Evolutionary conservation across 2,888 invertebrate genomes (phyloP).

Genomic region (Drosophila percnosoma): DNA sequence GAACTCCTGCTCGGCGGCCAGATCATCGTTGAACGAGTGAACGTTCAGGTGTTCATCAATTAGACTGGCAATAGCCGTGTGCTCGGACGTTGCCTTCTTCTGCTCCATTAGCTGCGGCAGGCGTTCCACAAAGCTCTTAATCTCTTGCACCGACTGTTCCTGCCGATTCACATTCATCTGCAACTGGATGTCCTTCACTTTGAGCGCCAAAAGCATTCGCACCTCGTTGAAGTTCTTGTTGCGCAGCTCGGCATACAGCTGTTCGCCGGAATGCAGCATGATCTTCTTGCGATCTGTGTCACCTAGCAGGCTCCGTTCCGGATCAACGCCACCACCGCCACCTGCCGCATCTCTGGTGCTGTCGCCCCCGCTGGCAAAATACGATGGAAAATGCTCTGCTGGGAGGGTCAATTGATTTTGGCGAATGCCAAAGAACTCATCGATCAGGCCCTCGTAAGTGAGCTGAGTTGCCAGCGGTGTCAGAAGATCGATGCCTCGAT

Average conservation of each 20-base stretch:
- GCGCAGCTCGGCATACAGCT: slow-evolving; percentile 94
- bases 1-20: slow-evolving; percentile 96
- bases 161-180: slow-evolving; percentile 94
- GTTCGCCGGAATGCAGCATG: slow-evolving; percentile 95
- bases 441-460: slow-evolving; percentile 98
- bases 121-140: slow-evolving; percentile 96
- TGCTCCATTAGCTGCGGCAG: slow-evolving; percentile 94
- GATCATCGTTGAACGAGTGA: slow-evolving; percentile 91
- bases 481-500: slow-evolving; percentile 95
- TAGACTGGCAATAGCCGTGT: slow-evolving; percentile 97
- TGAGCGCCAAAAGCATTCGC: slow-evolving; percentile 92
- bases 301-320: slow-evolving; percentile 59
- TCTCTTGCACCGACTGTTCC: slow-evolving; percentile 96
- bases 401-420: slow-evolving; percentile 93
- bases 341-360: slow-evolving; percentile 17
- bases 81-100: slow-evolving; percentile 93
- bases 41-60: slow-evolving; percentile 93
- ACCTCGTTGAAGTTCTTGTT: slow-evolving; percentile 97
- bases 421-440: slow-evolving; percentile 96
- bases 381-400: slow-evolving; percentile 90
- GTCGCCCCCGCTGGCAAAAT: slow-evolving; percentile 53
- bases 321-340: not conserved
- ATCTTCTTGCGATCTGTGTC: slow-evolving; percentile 89
- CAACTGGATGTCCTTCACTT: slow-evolving; percentile 93
- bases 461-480: slow-evolving; percentile 97